A percentile compares a stretch with the other conserved stretches of the same genome.
Evolutionary conservation across 2,888 invertebrate genomes (phyloP).

Genomic region (Heliconius ismenius): DNA sequence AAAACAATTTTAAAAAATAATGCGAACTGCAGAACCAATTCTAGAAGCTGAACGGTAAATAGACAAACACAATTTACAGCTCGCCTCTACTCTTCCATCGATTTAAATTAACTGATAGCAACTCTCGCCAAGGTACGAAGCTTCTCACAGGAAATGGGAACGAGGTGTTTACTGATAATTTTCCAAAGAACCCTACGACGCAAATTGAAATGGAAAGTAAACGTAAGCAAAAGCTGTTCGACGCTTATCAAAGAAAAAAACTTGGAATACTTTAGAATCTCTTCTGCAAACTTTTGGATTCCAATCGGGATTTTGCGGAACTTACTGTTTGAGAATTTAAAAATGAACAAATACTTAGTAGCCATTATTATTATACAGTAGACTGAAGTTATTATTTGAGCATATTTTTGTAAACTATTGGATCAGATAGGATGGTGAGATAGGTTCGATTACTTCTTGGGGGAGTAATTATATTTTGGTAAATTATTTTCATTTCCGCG

Average conservation of each 20-base stretch:
- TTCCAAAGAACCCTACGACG: slow-evolving; percentile 38
- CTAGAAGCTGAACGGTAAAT: background rate
- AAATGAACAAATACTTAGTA: slow-evolving; percentile 5
- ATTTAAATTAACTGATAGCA: slow-evolving; percentile 20
- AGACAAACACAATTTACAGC: slow-evolving; percentile 21
- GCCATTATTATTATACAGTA: background rate
- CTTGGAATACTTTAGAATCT: slow-evolving; percentile 8
- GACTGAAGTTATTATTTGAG: background rate
- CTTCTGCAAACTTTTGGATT: slow-evolving; percentile 2
- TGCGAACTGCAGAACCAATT: background rate
- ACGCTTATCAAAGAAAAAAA: background rate
- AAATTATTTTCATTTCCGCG: no score
- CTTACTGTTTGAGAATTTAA: background rate
- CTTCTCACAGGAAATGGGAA: slow-evolving; percentile 42
- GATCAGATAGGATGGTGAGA: no score
- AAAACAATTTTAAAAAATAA: background rate
- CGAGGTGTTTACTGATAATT: slow-evolving; percentile 42
- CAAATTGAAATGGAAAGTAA: slow-evolving; percentile 47
- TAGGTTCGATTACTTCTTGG: no score
- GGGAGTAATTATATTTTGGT: no score
- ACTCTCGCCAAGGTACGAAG: slow-evolving; percentile 9
- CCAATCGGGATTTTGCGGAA: background rate
- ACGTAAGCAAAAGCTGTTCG: slow-evolving; percentile 28
- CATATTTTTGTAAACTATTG: background rate
- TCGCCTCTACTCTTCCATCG: background rate